phyloP scores from a whole-genome alignment of 2,888 invertebrate species.

The Sarcophaga caerulescens region DNA sequence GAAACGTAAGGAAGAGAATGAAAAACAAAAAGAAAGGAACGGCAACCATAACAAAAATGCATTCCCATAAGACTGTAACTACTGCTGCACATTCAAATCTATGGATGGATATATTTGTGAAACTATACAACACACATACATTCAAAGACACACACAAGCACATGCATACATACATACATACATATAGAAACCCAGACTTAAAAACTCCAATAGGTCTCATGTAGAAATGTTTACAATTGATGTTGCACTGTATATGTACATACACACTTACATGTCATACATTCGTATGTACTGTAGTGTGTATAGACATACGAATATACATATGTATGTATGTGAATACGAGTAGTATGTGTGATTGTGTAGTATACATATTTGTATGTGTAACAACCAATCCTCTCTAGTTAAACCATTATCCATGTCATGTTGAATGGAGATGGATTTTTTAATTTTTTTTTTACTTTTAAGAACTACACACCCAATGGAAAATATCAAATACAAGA shows the following conservation, averaged over 20 bases:
- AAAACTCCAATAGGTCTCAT: too few species aligned
- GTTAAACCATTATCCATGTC: constrained; percentile 63
- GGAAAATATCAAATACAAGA: neutral
- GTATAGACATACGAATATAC: neutral
- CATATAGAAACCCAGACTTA: too few species aligned
- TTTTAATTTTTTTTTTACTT: neutral
- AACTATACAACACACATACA: neutral
- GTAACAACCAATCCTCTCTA: constrained; percentile 47
- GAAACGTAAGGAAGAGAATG: too few species aligned
- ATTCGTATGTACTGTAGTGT: constrained; percentile 33
- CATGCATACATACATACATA: neutral
- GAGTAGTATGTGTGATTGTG: too few species aligned
- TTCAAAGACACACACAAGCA: neutral
- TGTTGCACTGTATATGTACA: too few species aligned
- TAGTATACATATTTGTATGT: neutral
- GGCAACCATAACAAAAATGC: constrained; percentile 56
- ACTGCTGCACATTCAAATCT: constrained; percentile 6
- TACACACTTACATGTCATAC: neutral
- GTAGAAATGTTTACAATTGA: too few species aligned
- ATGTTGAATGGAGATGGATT: constrained; percentile 49
- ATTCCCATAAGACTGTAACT: constrained; percentile 50
- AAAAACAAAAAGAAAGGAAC: constrained; percentile 12
- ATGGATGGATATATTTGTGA: constrained; percentile 34
- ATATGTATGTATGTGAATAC: neutral
- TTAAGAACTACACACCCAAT: neutral